Conservation (phyloP, 2,797 vertebrate species). For the Tokudaia tokunoshimensis region DNA sequence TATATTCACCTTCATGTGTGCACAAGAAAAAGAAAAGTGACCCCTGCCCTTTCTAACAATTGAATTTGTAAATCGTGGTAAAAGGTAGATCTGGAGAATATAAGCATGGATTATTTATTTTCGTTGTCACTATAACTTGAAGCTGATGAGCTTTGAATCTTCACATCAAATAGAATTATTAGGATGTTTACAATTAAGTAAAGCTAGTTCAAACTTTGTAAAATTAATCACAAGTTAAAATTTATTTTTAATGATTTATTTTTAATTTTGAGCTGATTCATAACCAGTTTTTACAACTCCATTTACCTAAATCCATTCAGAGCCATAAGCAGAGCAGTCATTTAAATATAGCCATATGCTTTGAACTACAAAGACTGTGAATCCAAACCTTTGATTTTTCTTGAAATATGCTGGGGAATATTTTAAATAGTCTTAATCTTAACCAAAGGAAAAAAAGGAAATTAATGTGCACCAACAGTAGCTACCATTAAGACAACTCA, state of each 20-base stretch:
- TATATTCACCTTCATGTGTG: neutral
- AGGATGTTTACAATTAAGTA: conserved; percentile 38
- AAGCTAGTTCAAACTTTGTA: conserved; percentile 11
- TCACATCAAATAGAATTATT: neutral
- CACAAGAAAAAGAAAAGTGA: neutral
- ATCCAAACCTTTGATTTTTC: neutral
- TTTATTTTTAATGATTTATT: neutral
- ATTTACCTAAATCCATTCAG: conserved; percentile 40
- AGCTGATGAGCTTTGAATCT: neutral
- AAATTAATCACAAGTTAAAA: conserved; percentile 38
- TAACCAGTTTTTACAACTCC: neutral
- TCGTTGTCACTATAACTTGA: neutral
- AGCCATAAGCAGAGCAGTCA: neutral
- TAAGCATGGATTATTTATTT: conserved; percentile 51
- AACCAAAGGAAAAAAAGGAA: neutral
- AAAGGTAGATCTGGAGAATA: neutral
- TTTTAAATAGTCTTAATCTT: neutral
- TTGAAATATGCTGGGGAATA: neutral
- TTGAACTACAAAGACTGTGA: neutral
- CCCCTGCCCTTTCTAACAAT: neutral
- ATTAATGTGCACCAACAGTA: neutral
- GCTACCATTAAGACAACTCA: neutral
- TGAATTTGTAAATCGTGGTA: neutral
- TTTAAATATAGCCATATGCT: neutral
- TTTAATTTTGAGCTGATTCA: neutral